These are phyloP conservation scores for Bellardia bayeri DNA, from an alignment of 2,888 invertebrate genomes.

Conservation along the genomic window DNA sequence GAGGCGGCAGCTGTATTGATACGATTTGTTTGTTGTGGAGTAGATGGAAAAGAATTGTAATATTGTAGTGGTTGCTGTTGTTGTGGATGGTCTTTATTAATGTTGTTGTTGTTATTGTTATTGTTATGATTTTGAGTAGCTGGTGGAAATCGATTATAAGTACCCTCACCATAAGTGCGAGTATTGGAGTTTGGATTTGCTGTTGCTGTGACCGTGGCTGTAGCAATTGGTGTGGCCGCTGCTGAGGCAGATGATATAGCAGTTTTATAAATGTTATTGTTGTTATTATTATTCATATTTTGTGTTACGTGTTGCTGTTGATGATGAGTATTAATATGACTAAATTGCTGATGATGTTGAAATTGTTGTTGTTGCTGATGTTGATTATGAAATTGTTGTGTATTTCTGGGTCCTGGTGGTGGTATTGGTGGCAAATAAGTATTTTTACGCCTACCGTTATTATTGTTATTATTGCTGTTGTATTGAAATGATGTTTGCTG, in stretches of 20 bases:
- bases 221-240: slow-evolving; percentile 73
- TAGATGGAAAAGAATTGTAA: slow-evolving; percentile 78
- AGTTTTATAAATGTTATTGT: slow-evolving; percentile 78
- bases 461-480: slow-evolving; percentile 77
- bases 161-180: slow-evolving; percentile 82
- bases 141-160: slow-evolving; percentile 78
- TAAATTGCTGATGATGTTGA: slow-evolving; percentile 74
- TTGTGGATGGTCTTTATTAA: slow-evolving; percentile 64
- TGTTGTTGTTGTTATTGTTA: slow-evolving; percentile 68
- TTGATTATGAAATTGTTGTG: slow-evolving; percentile 78
- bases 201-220: slow-evolving; percentile 66
- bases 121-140: slow-evolving; percentile 60
- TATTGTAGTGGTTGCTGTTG: slow-evolving; percentile 75
- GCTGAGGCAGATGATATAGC: slow-evolving; percentile 75
- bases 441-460: slow-evolving; percentile 79
- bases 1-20: slow-evolving; percentile 68
- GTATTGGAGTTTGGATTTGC: slow-evolving; percentile 72
- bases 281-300: slow-evolving; percentile 72
- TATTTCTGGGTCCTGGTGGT: slow-evolving; percentile 76
- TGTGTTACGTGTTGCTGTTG: slow-evolving; percentile 74
- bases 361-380: slow-evolving; percentile 75
- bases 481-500: slow-evolving; percentile 75
- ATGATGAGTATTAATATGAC: slow-evolving; percentile 74
- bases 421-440: slow-evolving; percentile 83
- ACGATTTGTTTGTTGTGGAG: slow-evolving; percentile 75